These are phyloP conservation scores for Bombus impatiens DNA, from an alignment of 1,140 invertebrate genomes.

Conservation along the genomic window DNA sequence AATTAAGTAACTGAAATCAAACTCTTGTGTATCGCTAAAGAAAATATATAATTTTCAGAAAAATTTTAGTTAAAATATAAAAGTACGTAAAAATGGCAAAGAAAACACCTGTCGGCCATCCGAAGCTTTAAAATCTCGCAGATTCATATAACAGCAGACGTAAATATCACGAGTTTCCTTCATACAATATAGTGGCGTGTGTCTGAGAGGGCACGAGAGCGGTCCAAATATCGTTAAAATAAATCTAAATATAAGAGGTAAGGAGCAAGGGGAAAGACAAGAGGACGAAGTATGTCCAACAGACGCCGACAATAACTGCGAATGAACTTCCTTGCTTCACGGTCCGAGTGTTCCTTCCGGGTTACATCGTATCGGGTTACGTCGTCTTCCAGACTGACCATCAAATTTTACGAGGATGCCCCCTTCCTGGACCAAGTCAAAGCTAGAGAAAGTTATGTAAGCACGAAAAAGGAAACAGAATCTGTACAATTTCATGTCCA, in stretches of 20 bases:
- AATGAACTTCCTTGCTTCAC: conserved; percentile 60
- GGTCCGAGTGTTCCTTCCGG: conserved; percentile 53
- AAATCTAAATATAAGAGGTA: conserved; percentile 65
- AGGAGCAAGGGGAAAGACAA: background rate
- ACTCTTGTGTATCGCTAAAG: too few species aligned
- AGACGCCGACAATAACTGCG: conserved; percentile 57
- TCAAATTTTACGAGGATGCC: conserved; percentile 61
- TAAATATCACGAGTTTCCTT: background rate
- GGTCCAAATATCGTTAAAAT: conserved; percentile 61
- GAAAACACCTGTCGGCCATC: background rate
- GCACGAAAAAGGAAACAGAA: background rate
- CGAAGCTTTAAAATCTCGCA: too few species aligned
- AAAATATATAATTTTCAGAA: background rate
- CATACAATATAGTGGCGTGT: background rate
- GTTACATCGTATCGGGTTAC: conserved; percentile 1
- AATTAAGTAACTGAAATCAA: too few species aligned
- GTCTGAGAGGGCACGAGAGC: background rate
- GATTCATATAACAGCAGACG: background rate
- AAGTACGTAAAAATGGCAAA: background rate
- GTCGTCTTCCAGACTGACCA: conserved; percentile 45
- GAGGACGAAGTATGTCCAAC: conserved; percentile 40
- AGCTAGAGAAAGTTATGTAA: conserved; percentile 46
- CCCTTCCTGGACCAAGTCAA: conserved; percentile 5
- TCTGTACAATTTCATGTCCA: too few species aligned
- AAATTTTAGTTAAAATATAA: background rate